These are phyloP conservation scores for Aegotheles bennettii DNA, from an alignment of 2,113 vertebrate genomes.

Conservation along the genomic window DNA sequence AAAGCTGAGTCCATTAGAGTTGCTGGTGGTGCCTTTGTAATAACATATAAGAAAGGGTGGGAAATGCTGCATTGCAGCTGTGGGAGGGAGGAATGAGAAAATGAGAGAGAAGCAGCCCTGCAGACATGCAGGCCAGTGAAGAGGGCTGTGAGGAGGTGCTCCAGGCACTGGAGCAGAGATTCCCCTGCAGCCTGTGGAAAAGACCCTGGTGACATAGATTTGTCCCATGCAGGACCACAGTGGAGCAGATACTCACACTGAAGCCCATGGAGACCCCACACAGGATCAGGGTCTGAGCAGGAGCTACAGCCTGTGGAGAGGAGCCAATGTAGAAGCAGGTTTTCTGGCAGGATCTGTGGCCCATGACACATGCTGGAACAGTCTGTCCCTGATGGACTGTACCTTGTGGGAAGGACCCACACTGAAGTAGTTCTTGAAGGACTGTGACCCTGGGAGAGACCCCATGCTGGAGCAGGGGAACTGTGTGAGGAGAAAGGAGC, in stretches of 20 bases:
- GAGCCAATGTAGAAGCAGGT: background rate
- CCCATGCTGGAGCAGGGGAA: background rate
- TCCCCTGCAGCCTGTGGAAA: too few relatives aligned
- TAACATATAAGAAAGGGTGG: background rate
- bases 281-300: too few relatives aligned
- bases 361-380: too few relatives aligned
- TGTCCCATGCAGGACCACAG: accelerated
- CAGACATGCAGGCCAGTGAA: background rate
- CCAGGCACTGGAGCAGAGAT: accelerated
- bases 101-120: background rate
- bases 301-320: too few relatives aligned
- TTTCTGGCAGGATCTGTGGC: background rate
- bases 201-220: too few relatives aligned
- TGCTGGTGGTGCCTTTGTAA: background rate
- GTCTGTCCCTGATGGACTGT: background rate
- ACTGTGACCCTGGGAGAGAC: background rate
- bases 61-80: background rate
- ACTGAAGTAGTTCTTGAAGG: background rate
- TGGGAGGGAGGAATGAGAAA: background rate
- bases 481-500: background rate
- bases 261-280: background rate
- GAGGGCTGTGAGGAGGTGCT: background rate
- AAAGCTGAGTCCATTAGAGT: background rate
- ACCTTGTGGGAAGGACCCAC: background rate
- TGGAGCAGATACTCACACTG: background rate